Evolutionary conservation across 2,113 vertebrate species (phyloP), one percentile per base, ranked within the genome.

Genomic region (Clarias batrachus): DNA sequence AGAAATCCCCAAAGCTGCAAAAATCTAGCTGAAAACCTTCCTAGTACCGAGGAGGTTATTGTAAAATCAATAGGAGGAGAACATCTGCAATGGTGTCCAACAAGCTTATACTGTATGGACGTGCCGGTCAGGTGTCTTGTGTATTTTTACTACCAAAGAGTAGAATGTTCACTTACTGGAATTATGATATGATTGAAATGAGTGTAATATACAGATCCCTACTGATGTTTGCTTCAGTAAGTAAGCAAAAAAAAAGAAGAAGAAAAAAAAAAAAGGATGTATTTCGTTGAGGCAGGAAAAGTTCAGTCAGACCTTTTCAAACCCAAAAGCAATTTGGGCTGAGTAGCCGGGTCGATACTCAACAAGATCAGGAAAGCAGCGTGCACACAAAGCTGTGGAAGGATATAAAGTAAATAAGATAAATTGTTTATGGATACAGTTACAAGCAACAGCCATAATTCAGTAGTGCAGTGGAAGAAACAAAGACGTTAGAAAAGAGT

Each of bases 391-490:
- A 79, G 54, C 77, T 11, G 27, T 7, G 21, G 27, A 59, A 59
- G 14, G 77, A 33, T 79, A 21, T 30, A 59, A 30, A 79, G 21
- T 59, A 78, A 78, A 78, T 30, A 78, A 78, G 76, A 78, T 78
- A 59, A 59, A 59, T 54, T 59, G 27, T 79, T 79, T 59, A 33
- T 33, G 54, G 54, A 57, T 57, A 78, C 16, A 78, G 13, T 78
- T 57, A 78, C 9, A 16, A 57, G n/a, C 54, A 30, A 56, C 19
- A 48, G 13, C 70, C 71, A 74, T 21, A 37, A 48, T 78, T 56
- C 74, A 27, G 52, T 54, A 57, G 52, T 56, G 52, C 76, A 57
- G 52, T 56, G 52, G 14, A 78, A 19, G n/a, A 57, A 57, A 57
- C 41, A 76, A 25, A 74, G 10, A 23, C 37, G 48, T 23, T 74